Base-by-base conservation (phyloP, 2,113 vertebrate genomes). In the Lucifuga dentata region DNA sequence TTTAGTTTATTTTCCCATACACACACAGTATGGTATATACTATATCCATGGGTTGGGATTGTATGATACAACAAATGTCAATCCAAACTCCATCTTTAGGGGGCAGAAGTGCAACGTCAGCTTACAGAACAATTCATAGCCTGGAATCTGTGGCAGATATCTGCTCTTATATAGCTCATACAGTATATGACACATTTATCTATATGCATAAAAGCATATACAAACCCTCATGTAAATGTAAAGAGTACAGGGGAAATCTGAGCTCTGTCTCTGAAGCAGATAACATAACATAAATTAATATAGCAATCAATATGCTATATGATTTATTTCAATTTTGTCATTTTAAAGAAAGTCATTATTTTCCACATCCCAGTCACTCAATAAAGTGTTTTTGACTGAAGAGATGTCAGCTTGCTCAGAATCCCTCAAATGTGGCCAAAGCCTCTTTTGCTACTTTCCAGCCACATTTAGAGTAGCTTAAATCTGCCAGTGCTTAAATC, bases 71-170 rank as follows among this genome's bases (percentile, higher is more conserved):
- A 61, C 3, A 33, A 13, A 11, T 15, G 6, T 20, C n/a, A 1
- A 23, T 53, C 36, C 45, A 65, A 39, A 62, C 5, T 77, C 40
- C 15, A 68, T 52, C 86, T 82, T 53, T 80, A 86, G 86, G 78
- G 84, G 86, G 86, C 83, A 88, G 86, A 61, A 84, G 56, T 79
- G 83, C 49, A 63, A 57, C 82, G 61, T 50, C 20, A 2, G 11
- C 23, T 4, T 2, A 38, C 38, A 53, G 40, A 26, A 2, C 39
- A 0, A 32, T 26, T 46, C 24, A 23, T 2, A 45, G 32, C 0
- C 26, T 19, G 5, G 8, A 61, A 15, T 74, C n/a, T 72, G 1
- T 41, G 16, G 5, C 17, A 11, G 63, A 51, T 44, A 53, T 46
- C 68, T 74, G 53, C 41, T 56, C 65, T 52, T 44, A 52, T 11